Conservation (phyloP, 2,797 vertebrate species). For the Cynodonichthys magdalenae region DNA sequence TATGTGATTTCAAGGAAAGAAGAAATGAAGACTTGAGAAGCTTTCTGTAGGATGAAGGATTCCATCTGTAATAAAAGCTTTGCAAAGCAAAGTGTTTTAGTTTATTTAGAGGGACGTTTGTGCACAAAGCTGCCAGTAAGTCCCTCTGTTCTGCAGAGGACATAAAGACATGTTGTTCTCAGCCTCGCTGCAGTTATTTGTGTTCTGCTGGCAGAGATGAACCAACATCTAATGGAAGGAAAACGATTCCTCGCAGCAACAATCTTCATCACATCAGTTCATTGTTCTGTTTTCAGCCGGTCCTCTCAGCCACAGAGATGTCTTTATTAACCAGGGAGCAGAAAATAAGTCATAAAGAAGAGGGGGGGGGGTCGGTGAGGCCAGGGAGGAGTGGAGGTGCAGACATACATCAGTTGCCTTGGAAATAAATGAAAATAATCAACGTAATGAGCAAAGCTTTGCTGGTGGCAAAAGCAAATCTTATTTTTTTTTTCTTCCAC, state of each 20-base stretch:
- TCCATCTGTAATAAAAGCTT: background rate
- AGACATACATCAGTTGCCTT: background rate
- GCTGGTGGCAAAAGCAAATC: background rate
- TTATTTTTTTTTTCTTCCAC: background rate
- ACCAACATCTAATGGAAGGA: constrained; percentile 23
- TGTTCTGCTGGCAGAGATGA: constrained; percentile 13
- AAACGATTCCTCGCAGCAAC: constrained; percentile 23
- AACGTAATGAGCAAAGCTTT: constrained; percentile 2
- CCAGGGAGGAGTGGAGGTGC: background rate
- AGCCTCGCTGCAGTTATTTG: constrained; percentile 13
- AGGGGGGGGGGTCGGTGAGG: background rate
- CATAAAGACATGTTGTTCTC: constrained; percentile 1
- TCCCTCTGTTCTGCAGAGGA: constrained; percentile 12
- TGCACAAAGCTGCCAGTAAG: constrained; percentile 21
- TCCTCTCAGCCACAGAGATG: constrained; percentile 6
- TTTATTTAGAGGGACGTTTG: constrained; percentile 11
- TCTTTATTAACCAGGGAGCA: constrained; percentile 15
- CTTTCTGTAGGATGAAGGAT: too few species aligned
- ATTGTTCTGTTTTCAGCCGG: constrained; percentile 2
- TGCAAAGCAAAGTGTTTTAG: background rate
- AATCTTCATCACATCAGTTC: constrained; percentile 2
- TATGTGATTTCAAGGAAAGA: too few species aligned
- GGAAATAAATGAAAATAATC: constrained; percentile 24
- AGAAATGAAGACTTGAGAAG: too few species aligned
- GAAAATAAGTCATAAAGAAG: background rate